Percentiles rank a stretch among this genome's conserved stretches.
Evolutionary conservation across 2,888 invertebrate genomes (phyloP).

Genomic region (Cephus pulcher): DNA sequence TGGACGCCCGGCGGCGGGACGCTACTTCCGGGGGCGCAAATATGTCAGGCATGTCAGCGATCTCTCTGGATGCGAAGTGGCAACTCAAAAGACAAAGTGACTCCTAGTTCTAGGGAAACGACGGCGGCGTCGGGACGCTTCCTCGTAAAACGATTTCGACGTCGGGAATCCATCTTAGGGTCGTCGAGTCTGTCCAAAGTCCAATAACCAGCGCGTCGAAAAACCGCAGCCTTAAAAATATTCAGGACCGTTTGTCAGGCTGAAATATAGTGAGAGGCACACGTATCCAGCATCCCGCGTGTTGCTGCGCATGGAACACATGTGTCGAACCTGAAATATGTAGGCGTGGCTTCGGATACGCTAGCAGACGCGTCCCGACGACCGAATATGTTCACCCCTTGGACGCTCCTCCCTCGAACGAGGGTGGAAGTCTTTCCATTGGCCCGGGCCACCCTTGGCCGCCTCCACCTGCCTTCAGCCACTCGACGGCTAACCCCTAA

Average conservation of each 20-base stretch:
- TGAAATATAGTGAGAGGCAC: conserved; percentile 40
- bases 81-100: no score
- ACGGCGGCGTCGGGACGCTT: conserved; percentile 15
- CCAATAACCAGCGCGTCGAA: conserved; percentile 32
- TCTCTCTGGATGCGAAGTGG: no score
- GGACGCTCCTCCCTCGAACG: conserved; percentile 58
- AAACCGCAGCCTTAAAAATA: conserved; percentile 56
- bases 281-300: conserved; percentile 13
- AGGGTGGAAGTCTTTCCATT: conserved; percentile 52
- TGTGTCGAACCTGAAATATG: conserved; percentile 67
- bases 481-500: conserved; percentile 56
- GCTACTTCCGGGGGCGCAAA: no score
- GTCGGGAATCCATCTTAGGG: conserved; percentile 31
- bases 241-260: conserved; percentile 62
- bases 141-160: conserved; percentile 24
- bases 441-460: conserved; percentile 60
- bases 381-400: conserved; percentile 64
- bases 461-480: conserved; percentile 59
- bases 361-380: conserved; percentile 64
- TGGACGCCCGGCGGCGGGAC: no score
- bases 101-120: no score
- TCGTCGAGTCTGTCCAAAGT: conserved; percentile 48
- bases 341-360: conserved; percentile 63
- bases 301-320: conserved; percentile 49
- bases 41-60: no score